A percentile compares a stretch with the other conserved stretches of the same genome.
These are phyloP conservation scores for Chaenogobius annularis DNA, from an alignment of 2,113 vertebrate genomes.

Conservation along the genomic window DNA sequence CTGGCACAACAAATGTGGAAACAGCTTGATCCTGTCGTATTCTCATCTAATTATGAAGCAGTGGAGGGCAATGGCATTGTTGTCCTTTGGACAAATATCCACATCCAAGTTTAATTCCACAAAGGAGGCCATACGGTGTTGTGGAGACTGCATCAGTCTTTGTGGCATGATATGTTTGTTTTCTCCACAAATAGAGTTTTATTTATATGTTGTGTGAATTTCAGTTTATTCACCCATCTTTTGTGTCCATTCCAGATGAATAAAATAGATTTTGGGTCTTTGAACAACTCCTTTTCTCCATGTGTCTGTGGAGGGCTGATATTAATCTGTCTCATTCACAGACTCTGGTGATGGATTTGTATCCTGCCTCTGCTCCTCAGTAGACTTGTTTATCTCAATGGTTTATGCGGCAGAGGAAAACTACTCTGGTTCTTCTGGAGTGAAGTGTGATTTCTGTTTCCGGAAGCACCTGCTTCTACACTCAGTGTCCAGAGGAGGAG, in stretches of 20 bases:
- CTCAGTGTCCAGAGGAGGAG: constrained; percentile 43
- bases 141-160: constrained; percentile 19
- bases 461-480: constrained; percentile 66
- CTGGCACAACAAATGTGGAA: constrained; percentile 45
- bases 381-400: constrained; percentile 57
- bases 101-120: constrained; percentile 31
- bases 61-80: constrained; percentile 43
- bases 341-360: constrained; percentile 43
- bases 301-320: constrained; percentile 44
- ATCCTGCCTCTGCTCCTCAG: constrained; percentile 43
- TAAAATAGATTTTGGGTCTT: constrained; percentile 26
- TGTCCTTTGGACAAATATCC: constrained; percentile 41
- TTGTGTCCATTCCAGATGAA: constrained; percentile 15
- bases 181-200: constrained; percentile 10
- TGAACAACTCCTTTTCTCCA: constrained; percentile 42
- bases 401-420: constrained; percentile 58
- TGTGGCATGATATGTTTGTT: constrained; percentile 14
- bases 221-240: constrained; percentile 16
- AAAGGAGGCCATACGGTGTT: constrained; percentile 20
- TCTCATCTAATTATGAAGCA: constrained; percentile 48
- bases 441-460: constrained; percentile 60
- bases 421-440: constrained; percentile 33
- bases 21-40: constrained; percentile 51
- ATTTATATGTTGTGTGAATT: constrained; percentile 24
- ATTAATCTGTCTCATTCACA: constrained; percentile 49